Evolutionary conservation across 2,888 invertebrate species (phyloP).

Genomic region (Drosophila merina): DNA sequence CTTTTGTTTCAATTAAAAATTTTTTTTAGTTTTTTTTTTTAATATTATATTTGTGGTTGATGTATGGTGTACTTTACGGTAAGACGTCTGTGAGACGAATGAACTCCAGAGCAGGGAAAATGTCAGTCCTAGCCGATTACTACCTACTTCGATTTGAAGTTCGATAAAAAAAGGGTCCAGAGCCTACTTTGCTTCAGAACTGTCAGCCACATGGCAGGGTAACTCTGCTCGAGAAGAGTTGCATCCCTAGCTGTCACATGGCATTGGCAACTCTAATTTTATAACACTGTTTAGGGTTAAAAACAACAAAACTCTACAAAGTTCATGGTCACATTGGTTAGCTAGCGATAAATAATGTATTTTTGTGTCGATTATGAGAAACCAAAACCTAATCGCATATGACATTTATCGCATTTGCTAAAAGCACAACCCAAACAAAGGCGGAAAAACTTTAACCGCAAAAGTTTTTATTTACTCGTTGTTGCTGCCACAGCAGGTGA

Average conservation of each 20-base stretch:
- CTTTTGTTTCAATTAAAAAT: neutral
- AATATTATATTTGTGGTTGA: constrained; percentile 25
- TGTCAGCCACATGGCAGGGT: neutral
- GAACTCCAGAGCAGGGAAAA: constrained; percentile 15
- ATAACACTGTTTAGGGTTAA: neutral
- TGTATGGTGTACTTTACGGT: constrained; percentile 48
- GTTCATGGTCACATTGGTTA: neutral
- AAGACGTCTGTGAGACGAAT: constrained; percentile 49
- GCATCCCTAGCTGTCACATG: neutral
- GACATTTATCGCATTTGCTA: constrained; percentile 39
- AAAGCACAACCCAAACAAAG: constrained; percentile 31
- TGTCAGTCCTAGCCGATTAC: constrained; percentile 14
- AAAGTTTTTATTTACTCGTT: constrained; percentile 45
- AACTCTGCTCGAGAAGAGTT: neutral
- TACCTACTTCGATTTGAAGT: constrained; percentile 30
- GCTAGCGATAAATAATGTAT: neutral
- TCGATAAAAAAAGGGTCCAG: neutral
- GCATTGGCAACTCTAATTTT: neutral
- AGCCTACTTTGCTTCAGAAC: neutral
- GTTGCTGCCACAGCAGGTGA: constrained; percentile 11
- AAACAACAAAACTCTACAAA: neutral
- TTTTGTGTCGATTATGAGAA: neutral
- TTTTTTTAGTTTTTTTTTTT: constrained; percentile 27
- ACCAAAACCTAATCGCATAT: neutral
- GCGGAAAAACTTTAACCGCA: constrained; percentile 65